Evolutionary conservation across 1,140 invertebrate genomes (phyloP).

Genomic region (Polyergus mexicanus): DNA sequence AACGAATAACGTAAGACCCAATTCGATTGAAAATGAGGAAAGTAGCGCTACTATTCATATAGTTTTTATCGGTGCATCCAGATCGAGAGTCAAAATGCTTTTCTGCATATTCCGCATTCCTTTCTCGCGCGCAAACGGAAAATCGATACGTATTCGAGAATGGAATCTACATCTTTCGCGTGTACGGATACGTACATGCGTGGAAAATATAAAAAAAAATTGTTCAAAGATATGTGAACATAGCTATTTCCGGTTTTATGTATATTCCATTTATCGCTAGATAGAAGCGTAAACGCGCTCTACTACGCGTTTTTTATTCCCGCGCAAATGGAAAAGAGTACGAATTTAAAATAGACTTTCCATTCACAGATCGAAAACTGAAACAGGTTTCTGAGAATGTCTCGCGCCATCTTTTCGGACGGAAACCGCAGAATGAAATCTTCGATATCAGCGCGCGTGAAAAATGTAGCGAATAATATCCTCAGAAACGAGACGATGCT

Average conservation of each 20-base stretch:
- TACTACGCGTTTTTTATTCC: not conserved
- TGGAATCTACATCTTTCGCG: not conserved
- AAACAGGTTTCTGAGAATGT: conserved; percentile 3
- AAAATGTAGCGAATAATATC: conserved; percentile 37
- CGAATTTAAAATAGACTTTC: conserved; percentile 14
- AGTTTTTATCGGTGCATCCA: not conserved
- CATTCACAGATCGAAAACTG: conserved; percentile 43
- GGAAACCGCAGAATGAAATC: conserved; percentile 22
- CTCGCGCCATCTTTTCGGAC: not conserved
- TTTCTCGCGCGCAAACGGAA: not conserved
- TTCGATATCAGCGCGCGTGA: not conserved
- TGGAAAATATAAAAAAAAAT: not conserved
- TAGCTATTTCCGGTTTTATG: conserved; percentile 18
- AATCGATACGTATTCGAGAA: conserved; percentile 3
- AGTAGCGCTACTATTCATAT: not conserved
- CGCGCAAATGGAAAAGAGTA: conserved; percentile 21
- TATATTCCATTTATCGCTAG: not conserved
- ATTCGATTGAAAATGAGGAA: not conserved
- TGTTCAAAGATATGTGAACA: not conserved
- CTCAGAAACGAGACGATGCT: not conserved
- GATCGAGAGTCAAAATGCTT: not conserved
- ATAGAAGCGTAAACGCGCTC: not conserved
- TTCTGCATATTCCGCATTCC: not conserved
- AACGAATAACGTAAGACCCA: not conserved
- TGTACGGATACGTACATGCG: not conserved